Base-by-base conservation (phyloP, 2,113 vertebrate species). In the Alaudala cheleensis region DNA sequence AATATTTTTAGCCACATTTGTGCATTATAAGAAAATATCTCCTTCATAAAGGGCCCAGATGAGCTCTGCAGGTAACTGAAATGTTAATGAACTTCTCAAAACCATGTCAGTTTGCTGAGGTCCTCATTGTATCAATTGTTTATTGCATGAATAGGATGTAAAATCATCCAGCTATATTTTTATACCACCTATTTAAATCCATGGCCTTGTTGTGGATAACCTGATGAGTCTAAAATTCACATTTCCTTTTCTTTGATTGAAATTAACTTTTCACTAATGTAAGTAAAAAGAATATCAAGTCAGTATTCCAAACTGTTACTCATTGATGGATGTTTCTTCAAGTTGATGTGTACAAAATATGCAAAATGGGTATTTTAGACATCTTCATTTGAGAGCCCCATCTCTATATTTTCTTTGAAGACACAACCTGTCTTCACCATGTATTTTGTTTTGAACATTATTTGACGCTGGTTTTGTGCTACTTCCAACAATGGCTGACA, bases 1-100 rank as follows among this genome's bases (percentile, higher is more conserved):
- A 81, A 56, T 81, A 69, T 69, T 93, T 92, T 91, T 78, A 67
- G 42, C 31, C 9, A 3, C 58, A n/a, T 67, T 88, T 95, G 50
- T 81, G 28, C 22, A 47, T 81, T 53, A 23, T 34, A 57, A 70
- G 19, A 29, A 34, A 82, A 51, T 60, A 64, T 39, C 2, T 8
- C 5, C 17, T 31, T 3, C 26, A 25, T 8, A 44, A 39, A 71
- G 20, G 20, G 14, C 24, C 14, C 33, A 47, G 26, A n/a, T 77
- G 56, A 82, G 26, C 24, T 71, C 42, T 64, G 12, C 11, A 4
- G 2, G 2, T 47, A 53, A 42, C 13, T 74, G 40, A 83, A 62
- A 51, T 53, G 10, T 51, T 65, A 64, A 62, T 83, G 40, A 66
- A 47, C 29, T 65, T 45, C 84, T 70, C 49, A 70, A 83, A 93